phyloP scores from a whole-genome alignment of 2,888 invertebrate genomes.

The Axea sp. region DNA sequence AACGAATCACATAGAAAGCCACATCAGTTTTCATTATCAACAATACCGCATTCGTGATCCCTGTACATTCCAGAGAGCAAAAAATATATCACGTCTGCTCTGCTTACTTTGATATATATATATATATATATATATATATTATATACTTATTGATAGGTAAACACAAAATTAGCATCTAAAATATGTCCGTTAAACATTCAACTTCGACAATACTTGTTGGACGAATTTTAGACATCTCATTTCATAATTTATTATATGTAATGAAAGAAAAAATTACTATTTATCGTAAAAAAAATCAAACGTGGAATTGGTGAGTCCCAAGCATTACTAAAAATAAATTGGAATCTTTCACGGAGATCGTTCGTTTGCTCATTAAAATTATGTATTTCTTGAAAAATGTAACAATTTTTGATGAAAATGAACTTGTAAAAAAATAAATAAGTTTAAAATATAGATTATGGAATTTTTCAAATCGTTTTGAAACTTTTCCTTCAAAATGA shows the following conservation, averaged over 20 bases:
- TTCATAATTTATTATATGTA: too few species aligned
- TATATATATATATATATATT: not conserved
- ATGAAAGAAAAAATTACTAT: too few species aligned
- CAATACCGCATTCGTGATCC: conserved; percentile 7
- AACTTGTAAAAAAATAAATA: conserved; percentile 14
- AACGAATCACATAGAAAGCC: too few species aligned
- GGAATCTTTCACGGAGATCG: conserved; percentile 52
- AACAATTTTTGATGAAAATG: conserved; percentile 1
- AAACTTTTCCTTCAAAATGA: not conserved
- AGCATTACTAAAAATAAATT: conserved; percentile 24
- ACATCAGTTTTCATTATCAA: conserved; percentile 13
- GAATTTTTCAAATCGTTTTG: conserved; percentile 5
- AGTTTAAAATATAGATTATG: not conserved
- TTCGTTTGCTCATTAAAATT: conserved; percentile 39
- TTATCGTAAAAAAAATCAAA: conserved; percentile 26
- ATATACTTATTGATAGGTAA: conserved; percentile 18
- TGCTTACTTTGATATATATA: conserved; percentile 15
- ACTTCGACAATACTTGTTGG: conserved; percentile 20
- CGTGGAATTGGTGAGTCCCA: conserved; percentile 30
- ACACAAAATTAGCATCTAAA: conserved; percentile 45
- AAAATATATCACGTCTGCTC: conserved; percentile 49
- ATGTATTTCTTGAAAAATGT: conserved; percentile 3
- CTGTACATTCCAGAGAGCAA: conserved; percentile 45
- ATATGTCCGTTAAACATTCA: conserved; percentile 37
- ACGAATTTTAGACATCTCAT: conserved; percentile 18